Conservation (phyloP, 1,140 invertebrate species). For the Venturia canescens region DNA sequence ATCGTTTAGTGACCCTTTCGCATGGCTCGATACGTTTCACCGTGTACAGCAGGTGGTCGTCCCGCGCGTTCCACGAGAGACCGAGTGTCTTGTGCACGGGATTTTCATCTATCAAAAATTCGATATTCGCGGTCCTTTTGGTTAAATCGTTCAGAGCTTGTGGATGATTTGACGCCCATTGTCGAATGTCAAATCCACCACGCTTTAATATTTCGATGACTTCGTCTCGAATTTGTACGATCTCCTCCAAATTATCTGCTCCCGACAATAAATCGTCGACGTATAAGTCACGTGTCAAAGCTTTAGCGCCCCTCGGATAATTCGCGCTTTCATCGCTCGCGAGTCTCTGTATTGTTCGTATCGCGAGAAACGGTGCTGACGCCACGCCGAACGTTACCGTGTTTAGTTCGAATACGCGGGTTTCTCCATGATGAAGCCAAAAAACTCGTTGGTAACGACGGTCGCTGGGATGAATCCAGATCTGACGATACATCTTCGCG, state of each 20-base stretch:
- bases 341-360: slow-evolving; percentile 66
- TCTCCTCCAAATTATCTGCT: slow-evolving; percentile 61
- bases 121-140: slow-evolving; percentile 29
- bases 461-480: slow-evolving; percentile 54
- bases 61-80: slow-evolving; percentile 35
- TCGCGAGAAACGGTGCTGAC: slow-evolving; percentile 67
- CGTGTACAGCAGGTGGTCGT: slow-evolving; percentile 31
- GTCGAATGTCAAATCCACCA: slow-evolving; percentile 62
- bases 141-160: slow-evolving; percentile 17
- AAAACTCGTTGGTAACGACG: slow-evolving; percentile 44
- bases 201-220: slow-evolving; percentile 55
- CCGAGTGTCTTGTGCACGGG: slow-evolving; percentile 36
- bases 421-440: slow-evolving; percentile 6
- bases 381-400: slow-evolving; percentile 68
- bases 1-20: slow-evolving; percentile 46
- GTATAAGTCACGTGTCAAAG: slow-evolving; percentile 66
- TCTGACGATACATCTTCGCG: slow-evolving; percentile 61
- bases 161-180: slow-evolving; percentile 64
- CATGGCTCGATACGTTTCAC: slow-evolving; percentile 27
- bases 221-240: slow-evolving; percentile 56
- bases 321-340: slow-evolving; percentile 59
- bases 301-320: slow-evolving; percentile 58
- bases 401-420: slow-evolving; percentile 36
- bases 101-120: slow-evolving; percentile 19
- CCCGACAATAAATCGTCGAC: slow-evolving; percentile 74